These are phyloP conservation scores for Diabrotica balteata DNA, from an alignment of 2,888 invertebrate genomes.

Conservation along the genomic window DNA sequence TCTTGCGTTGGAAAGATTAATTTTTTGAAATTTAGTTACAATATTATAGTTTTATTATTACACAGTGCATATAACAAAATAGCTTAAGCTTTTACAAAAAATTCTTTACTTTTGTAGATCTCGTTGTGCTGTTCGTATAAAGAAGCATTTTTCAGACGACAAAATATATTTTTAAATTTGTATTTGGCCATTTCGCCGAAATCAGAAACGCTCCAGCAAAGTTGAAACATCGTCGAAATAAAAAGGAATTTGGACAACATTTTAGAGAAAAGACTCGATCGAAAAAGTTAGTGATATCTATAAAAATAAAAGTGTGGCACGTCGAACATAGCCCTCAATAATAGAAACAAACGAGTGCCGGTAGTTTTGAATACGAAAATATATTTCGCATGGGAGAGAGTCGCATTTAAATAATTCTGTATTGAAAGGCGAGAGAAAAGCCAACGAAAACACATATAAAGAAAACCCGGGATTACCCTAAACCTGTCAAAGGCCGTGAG, in stretches of 20 bases:
- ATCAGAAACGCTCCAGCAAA: neutral
- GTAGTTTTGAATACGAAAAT: slow-evolving; percentile 30
- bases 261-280: neutral
- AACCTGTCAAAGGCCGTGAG: slow-evolving; percentile 28
- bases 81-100: too few relatives aligned
- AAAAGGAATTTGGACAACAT: neutral
- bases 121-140: too few relatives aligned
- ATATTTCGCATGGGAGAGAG: slow-evolving; percentile 21
- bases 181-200: neutral
- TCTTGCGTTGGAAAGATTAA: too few relatives aligned
- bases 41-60: too few relatives aligned
- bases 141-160: too few relatives aligned
- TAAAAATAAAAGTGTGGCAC: slow-evolving; percentile 24
- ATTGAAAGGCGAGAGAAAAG: slow-evolving; percentile 22
- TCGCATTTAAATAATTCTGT: slow-evolving; percentile 25
- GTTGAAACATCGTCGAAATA: neutral
- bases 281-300: slow-evolving; percentile 13
- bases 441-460: slow-evolving; percentile 28
- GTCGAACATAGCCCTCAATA: slow-evolving; percentile 21
- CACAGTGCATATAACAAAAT: too few relatives aligned
- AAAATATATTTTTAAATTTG: neutral
- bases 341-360: slow-evolving; percentile 27
- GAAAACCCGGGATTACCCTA: slow-evolving; percentile 29
- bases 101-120: too few relatives aligned
- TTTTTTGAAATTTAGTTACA: too few relatives aligned